phyloP scores from a whole-genome alignment of 1,140 invertebrate species.

The Ladona fulva region DNA sequence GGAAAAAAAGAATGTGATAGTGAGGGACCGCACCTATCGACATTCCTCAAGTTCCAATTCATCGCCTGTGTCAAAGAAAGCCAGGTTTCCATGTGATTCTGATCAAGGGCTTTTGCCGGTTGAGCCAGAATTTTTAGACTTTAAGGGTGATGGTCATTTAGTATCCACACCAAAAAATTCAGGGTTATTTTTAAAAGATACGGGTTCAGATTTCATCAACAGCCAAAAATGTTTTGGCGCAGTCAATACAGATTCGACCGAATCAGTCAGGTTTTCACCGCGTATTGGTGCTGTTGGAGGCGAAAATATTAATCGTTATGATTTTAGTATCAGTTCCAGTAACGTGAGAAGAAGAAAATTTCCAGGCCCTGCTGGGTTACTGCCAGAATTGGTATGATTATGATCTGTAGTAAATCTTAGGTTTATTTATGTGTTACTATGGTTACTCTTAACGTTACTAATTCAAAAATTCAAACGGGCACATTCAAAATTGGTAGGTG shows the following conservation, averaged over 20 bases:
- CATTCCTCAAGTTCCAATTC: not conserved
- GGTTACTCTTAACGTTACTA: too few species aligned
- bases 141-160: not conserved
- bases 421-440: too few species aligned
- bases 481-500: too few species aligned
- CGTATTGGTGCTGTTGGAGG: too few species aligned
- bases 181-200: not conserved
- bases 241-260: too few species aligned
- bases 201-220: too few species aligned
- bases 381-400: slow-evolving; percentile 26
- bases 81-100: not conserved
- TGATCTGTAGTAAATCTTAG: too few species aligned
- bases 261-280: too few species aligned
- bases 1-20: not conserved
- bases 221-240: too few species aligned
- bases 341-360: slow-evolving; percentile 24
- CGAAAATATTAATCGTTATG: not conserved
- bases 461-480: too few species aligned
- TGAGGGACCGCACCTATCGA: not conserved
- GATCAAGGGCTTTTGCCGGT: not conserved
- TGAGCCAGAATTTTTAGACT: not conserved
- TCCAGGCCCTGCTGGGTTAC: slow-evolving; percentile 28
- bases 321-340: not conserved
- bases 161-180: not conserved
- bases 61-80: not conserved